Conservation (phyloP, 2,113 vertebrate genomes). For the Callionymus lyra region DNA sequence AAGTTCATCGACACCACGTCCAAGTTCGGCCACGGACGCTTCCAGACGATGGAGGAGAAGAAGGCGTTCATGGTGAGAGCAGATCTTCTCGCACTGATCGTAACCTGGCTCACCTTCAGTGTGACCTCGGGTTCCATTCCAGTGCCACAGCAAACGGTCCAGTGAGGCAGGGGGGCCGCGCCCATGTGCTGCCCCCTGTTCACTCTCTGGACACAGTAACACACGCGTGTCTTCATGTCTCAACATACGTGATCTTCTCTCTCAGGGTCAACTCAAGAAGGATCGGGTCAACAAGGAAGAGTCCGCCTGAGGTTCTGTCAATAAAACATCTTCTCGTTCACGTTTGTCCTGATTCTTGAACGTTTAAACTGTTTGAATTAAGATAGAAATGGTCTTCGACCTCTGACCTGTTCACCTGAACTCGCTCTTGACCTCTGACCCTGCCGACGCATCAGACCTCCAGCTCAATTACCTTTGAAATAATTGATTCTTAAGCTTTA, state of each 20-base stretch:
- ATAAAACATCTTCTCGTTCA: too few species aligned
- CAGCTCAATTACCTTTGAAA: too few species aligned
- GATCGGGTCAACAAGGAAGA: slow-evolving; percentile 91
- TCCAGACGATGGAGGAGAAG: slow-evolving; percentile 97
- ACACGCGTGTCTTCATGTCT: too few species aligned
- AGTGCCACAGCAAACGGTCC: slow-evolving; percentile 64
- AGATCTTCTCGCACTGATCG: slow-evolving; percentile 55
- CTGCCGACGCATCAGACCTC: too few species aligned
- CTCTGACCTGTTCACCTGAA: too few species aligned
- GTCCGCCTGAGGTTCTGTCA: slow-evolving; percentile 64
- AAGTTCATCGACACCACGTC: slow-evolving; percentile 98
- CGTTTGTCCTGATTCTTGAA: too few species aligned
- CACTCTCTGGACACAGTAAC: slow-evolving; percentile 71
- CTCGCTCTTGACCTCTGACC: too few species aligned
- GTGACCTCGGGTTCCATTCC: slow-evolving; percentile 74
- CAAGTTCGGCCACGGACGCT: slow-evolving; percentile 97
- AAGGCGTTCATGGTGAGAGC: slow-evolving; percentile 90
- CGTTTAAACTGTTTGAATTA: too few species aligned
- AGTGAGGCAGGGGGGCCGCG: slow-evolving; percentile 68
- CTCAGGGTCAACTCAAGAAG: slow-evolving; percentile 95
- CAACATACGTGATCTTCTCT: not conserved
- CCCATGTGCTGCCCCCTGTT: slow-evolving; percentile 60
- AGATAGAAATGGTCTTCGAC: too few species aligned
- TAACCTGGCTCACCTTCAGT: slow-evolving; percentile 66
- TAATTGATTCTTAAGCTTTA: too few species aligned